A percentile compares a stretch with the other conserved stretches of the same genome.
Conservation (phyloP, 2,797 vertebrate species). For the Xenops minutus region DNA sequence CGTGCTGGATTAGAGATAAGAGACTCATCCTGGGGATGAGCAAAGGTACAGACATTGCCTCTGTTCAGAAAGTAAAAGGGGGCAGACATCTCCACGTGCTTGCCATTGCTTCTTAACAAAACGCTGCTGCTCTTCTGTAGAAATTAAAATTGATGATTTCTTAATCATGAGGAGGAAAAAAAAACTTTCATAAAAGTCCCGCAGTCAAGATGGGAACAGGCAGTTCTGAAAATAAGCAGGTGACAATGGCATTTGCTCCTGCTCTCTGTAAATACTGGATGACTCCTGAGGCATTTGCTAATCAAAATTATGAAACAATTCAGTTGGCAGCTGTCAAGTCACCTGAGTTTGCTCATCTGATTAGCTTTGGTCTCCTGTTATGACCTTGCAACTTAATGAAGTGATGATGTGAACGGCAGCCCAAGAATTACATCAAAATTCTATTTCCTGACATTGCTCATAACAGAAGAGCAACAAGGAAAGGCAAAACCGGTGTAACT, state of each 20-base stretch:
- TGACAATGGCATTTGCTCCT: background rate
- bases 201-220: background rate
- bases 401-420: background rate
- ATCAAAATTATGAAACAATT: constrained; percentile 12
- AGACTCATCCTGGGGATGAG: background rate
- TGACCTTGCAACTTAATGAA: background rate
- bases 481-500: background rate
- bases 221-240: background rate
- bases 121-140: background rate
- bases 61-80: background rate
- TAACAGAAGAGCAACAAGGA: background rate
- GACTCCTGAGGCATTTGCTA: background rate
- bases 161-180: background rate
- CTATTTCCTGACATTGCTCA: background rate
- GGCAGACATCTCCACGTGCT: background rate
- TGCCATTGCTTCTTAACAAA: background rate
- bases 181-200: background rate
- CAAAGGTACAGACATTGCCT: background rate
- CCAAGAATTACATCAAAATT: background rate
- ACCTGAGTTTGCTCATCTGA: background rate
- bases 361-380: background rate
- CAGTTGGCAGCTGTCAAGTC: background rate
- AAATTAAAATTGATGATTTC: background rate
- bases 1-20: background rate
- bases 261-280: background rate